Evolutionary conservation across 2,113 vertebrate species (phyloP).

Genomic region (Lepus timidus): DNA sequence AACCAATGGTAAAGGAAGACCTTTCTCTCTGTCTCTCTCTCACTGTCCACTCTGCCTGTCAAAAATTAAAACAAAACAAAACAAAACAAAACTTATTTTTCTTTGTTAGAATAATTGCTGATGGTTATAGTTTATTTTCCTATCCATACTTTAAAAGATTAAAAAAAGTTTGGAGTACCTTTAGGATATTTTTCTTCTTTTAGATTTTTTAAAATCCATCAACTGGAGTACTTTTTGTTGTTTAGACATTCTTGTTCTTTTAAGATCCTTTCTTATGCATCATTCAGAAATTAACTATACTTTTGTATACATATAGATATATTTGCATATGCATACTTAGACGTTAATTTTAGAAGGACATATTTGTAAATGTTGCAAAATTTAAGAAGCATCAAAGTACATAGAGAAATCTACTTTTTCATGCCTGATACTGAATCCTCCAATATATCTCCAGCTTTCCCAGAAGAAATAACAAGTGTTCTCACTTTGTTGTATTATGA

Average conservation of each 20-base stretch:
- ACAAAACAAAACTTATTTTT: not conserved
- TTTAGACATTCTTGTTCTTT: not conserved
- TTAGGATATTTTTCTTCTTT: not conserved
- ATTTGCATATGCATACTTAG: not conserved
- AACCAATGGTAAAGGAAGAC: too few species aligned
- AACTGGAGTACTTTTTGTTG: not conserved
- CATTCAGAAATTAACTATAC: not conserved
- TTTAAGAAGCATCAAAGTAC: not conserved
- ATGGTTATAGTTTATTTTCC: not conserved
- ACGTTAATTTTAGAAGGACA: not conserved
- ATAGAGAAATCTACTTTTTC: not conserved
- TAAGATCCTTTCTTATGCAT: not conserved
- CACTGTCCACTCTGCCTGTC: too few species aligned
- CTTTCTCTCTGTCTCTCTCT: too few species aligned
- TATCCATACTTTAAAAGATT: not conserved
- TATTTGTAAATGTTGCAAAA: not conserved
- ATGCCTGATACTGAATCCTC: not conserved
- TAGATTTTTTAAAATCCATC: not conserved
- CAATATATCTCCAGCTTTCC: not conserved
- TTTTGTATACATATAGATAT: not conserved
- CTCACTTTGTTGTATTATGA: not conserved
- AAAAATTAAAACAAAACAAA: too few species aligned
- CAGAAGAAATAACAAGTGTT: not conserved
- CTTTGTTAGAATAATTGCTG: not conserved
- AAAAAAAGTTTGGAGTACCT: not conserved